Percentiles rank a stretch among this genome's conserved stretches.
Conservation (phyloP, 1,140 invertebrate species). For the Solenopsis fugax region DNA sequence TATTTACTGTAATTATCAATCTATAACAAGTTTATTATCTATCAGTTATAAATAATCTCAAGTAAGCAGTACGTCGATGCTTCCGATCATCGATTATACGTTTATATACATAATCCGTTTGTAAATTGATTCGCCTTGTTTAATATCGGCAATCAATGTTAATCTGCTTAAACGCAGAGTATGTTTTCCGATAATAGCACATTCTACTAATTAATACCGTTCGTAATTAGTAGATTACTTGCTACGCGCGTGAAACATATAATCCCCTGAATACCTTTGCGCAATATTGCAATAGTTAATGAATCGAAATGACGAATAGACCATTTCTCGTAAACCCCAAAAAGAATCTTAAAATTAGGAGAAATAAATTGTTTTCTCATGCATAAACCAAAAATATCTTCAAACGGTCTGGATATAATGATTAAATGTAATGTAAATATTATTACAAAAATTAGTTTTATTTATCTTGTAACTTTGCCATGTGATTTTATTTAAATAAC, state of each 20-base stretch:
- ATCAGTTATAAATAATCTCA: conserved; percentile 41
- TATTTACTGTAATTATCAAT: conserved; percentile 20
- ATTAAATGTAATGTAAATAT: not conserved
- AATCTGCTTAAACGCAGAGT: conserved; percentile 57
- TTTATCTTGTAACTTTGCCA: not conserved
- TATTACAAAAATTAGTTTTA: not conserved
- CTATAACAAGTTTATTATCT: conserved; percentile 21
- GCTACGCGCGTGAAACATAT: conserved; percentile 29
- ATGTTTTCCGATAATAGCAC: conserved; percentile 59
- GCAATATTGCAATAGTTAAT: conserved; percentile 48
- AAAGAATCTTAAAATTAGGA: not conserved
- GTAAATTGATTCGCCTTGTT: conserved; percentile 59
- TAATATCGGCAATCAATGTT: conserved; percentile 60
- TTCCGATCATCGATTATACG: conserved; percentile 33
- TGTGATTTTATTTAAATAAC: not conserved
- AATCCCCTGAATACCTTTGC: conserved; percentile 38
- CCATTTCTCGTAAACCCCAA: not conserved
- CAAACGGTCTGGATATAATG: not conserved
- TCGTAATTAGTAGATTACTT: conserved; percentile 62
- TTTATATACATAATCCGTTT: conserved; percentile 53
- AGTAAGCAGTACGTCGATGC: conserved; percentile 8
- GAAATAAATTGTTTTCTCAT: not conserved
- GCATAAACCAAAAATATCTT: not conserved
- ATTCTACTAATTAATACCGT: conserved; percentile 63
- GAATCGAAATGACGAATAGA: conserved; percentile 35